Evolutionary conservation across 2,888 invertebrate genomes (phyloP).

Genomic region (Dryococelus australis): DNA sequence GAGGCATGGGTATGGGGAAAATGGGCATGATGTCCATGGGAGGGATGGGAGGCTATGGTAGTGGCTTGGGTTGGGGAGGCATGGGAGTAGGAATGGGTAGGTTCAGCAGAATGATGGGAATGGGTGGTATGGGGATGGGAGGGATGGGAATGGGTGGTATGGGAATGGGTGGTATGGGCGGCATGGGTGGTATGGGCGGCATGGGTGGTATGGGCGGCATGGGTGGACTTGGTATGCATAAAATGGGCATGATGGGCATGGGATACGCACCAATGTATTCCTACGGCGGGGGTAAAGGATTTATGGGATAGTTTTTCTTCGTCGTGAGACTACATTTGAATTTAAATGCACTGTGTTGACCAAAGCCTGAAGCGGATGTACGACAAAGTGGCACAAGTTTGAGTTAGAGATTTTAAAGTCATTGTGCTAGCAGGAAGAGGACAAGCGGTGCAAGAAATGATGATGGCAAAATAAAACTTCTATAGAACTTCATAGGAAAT

Average conservation of each 20-base stretch:
- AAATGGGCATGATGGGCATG: background rate
- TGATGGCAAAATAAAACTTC: too few species aligned
- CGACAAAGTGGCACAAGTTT: too few species aligned
- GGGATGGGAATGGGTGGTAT: background rate
- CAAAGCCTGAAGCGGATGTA: too few species aligned
- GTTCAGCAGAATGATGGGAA: conserved; percentile 13
- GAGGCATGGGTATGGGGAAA: background rate
- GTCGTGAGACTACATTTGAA: too few species aligned
- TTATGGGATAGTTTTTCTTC: background rate
- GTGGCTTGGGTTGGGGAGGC: background rate
- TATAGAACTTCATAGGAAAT: too few species aligned
- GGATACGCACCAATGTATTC: background rate
- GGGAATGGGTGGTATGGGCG: background rate
- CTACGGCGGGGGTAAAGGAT: background rate
- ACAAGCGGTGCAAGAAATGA: too few species aligned
- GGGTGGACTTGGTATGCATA: background rate
- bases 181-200: background rate
- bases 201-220: background rate
- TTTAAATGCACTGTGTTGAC: too few species aligned
- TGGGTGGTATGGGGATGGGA: background rate
- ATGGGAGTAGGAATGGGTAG: background rate
- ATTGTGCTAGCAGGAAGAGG: too few species aligned
- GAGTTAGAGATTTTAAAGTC: too few species aligned
- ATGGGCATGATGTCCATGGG: background rate
- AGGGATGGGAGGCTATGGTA: background rate